These are phyloP conservation scores for Strigops habroptila DNA, from an alignment of 2,113 vertebrate species.

Conservation along the genomic window DNA sequence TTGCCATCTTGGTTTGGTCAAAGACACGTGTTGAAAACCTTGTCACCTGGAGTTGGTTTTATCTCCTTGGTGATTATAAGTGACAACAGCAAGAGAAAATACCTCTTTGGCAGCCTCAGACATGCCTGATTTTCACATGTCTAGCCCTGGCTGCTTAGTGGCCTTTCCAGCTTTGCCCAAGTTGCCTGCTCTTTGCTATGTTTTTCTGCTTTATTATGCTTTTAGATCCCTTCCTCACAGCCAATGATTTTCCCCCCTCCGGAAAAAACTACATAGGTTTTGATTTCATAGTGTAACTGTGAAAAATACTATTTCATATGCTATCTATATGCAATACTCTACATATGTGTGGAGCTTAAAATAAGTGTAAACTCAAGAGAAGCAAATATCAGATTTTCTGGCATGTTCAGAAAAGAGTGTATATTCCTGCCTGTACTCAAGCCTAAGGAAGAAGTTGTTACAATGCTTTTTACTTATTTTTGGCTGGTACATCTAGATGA, in stretches of 20 bases:
- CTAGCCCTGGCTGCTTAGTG: neutral
- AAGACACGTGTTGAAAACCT: neutral
- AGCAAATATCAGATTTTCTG: neutral
- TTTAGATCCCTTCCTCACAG: neutral
- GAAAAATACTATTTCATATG: neutral
- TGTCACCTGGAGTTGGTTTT: neutral
- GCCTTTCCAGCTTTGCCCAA: neutral
- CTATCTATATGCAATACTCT: neutral
- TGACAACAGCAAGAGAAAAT: neutral
- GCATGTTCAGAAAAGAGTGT: neutral
- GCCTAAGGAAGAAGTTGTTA: neutral
- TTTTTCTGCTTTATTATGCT: neutral
- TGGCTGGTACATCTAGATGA: neutral
- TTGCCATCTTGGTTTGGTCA: neutral
- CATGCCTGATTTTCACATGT: neutral
- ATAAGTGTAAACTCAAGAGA: neutral
- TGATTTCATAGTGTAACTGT: neutral
- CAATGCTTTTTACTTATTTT: neutral
- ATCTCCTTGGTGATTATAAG: neutral
- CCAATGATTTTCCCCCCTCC: rapidly evolving
- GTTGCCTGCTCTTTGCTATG: neutral
- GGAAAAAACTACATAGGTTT: neutral
- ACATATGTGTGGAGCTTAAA: neutral
- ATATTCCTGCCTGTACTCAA: neutral
- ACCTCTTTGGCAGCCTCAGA: neutral